Percentiles rank a stretch among this genome's conserved stretches.
These are phyloP conservation scores for Danionella cerebrum DNA, from an alignment of 2,113 vertebrate species.

Conservation along the genomic window DNA sequence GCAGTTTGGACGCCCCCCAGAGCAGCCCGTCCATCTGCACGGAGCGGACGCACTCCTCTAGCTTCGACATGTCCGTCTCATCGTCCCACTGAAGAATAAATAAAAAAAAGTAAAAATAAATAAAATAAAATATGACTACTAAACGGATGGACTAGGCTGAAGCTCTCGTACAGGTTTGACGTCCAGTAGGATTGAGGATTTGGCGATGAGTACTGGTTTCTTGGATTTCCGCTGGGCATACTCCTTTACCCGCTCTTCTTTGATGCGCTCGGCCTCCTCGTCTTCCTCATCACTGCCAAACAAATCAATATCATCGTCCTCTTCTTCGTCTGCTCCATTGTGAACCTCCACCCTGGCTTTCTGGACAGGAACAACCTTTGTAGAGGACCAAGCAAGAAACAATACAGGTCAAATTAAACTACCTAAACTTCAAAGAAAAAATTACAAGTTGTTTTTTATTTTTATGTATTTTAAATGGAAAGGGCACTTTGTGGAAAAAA, in stretches of 20 bases:
- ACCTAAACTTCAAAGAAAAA: too few species aligned
- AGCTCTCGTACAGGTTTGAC: slow-evolving; percentile 82
- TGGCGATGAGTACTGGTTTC: slow-evolving; percentile 83
- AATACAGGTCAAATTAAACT: too few species aligned
- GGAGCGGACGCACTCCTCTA: slow-evolving; percentile 85
- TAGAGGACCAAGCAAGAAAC: too few species aligned
- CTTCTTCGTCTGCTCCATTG: slow-evolving; percentile 60
- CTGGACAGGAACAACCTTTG: slow-evolving; percentile 46
- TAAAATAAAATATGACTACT: too few species aligned
- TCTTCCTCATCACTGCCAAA: slow-evolving; percentile 86
- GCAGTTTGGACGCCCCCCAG: slow-evolving; percentile 91
- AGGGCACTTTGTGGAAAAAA: too few species aligned
- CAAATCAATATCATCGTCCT: slow-evolving; percentile 81
- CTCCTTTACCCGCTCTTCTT: slow-evolving; percentile 79
- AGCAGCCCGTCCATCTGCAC: slow-evolving; percentile 82
- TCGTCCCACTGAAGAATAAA: slow-evolving; percentile 80
- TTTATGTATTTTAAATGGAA: too few species aligned
- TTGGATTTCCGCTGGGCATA: slow-evolving; percentile 83
- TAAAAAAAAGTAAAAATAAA: neutral
- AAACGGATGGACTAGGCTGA: too few species aligned
- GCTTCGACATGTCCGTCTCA: slow-evolving; percentile 86
- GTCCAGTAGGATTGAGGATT: slow-evolving; percentile 91
- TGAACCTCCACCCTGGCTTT: slow-evolving; percentile 23
- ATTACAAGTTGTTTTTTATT: too few species aligned
- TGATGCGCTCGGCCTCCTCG: slow-evolving; percentile 74